Evolutionary conservation across 2,113 vertebrate genomes (phyloP).

Genomic region (Pangasianodon gigas): DNA sequence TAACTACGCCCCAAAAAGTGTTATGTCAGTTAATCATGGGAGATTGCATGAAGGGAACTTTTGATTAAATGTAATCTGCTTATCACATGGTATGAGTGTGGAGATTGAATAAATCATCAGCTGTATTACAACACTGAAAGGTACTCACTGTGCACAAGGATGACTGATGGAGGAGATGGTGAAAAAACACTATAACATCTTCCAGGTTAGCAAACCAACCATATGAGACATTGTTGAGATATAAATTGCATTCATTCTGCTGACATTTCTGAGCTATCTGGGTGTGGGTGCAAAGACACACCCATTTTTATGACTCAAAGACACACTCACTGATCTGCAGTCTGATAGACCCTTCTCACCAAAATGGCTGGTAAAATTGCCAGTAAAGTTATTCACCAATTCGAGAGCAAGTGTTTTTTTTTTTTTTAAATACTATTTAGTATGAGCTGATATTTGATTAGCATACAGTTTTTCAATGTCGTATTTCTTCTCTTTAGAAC

Average conservation of each 20-base stretch:
- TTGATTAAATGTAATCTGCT: not conserved
- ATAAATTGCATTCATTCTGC: not conserved
- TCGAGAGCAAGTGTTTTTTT: not conserved
- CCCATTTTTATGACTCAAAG: not conserved
- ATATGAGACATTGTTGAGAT: not conserved
- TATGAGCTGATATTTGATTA: not conserved
- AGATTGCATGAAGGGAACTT: not conserved
- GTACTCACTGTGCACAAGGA: not conserved
- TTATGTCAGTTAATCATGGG: not conserved
- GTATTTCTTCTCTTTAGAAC: conserved; percentile 73
- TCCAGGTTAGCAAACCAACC: not conserved
- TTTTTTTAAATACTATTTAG: not conserved
- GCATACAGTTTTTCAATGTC: not conserved
- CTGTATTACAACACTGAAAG: not conserved
- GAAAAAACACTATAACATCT: not conserved
- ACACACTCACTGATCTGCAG: not conserved
- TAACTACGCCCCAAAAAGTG: not conserved
- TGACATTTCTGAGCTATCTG: not conserved
- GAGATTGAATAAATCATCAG: conserved; percentile 1
- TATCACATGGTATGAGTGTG: not conserved
- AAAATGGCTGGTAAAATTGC: not conserved
- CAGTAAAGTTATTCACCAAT: not conserved
- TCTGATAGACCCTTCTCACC: not conserved
- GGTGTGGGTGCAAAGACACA: not conserved
- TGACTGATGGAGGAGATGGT: not conserved